Evolutionary conservation across 2,113 vertebrate species (phyloP), one percentile per base, ranked within the genome.

Genomic region (Rattus rattus): DNA sequence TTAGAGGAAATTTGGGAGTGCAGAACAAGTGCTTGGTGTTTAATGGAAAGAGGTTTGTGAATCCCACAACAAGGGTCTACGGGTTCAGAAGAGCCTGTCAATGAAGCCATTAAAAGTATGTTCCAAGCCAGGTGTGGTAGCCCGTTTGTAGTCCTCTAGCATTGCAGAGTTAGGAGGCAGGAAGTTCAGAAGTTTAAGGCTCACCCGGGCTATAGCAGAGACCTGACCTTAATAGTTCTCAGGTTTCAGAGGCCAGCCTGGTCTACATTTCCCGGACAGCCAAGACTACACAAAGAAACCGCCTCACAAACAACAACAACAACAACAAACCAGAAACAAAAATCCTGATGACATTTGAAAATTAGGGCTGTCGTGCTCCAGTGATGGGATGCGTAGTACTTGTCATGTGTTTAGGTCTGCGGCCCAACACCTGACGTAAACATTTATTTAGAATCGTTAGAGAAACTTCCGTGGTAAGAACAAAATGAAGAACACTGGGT

Each of bases 61-160:
- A 13, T 95, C 81, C 65, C 77, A 96, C 81, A 83, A 91, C 28
- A n/a, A 59, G 91, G 52, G n/a, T 88, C 13, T n/a, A n/a, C 36
- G n/a, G n/a, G 28, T 4, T 90, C 49, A n/a, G n/a, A 84, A 92
- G 86, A 36, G 52, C 26, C 80, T 97, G n/a, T 94, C 86, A 92
- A 10, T 80, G 72, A 96, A 94, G 59, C 91, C 81, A 91, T 85
- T 97, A 88, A 96, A 96, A 84, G 52, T 81, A 43, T 6, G n/a
- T 88, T 28, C 30, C 26, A 90, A 52, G 59, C 30, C 17, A 76
- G 39, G n/a, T 36, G 61, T 70, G 47, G 19, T 30, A 73, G 36
- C 36, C 19, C 14, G 1, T 52, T 73, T 89, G 70, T 39, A 89
- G 59, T 39, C n/a, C 69, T 72, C 52, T n/a, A 56, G 33, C 43